A percentile compares a stretch with the other conserved stretches of the same genome.
Conservation (phyloP, 2,113 vertebrate genomes). For the Pogonocichla stellata region DNA sequence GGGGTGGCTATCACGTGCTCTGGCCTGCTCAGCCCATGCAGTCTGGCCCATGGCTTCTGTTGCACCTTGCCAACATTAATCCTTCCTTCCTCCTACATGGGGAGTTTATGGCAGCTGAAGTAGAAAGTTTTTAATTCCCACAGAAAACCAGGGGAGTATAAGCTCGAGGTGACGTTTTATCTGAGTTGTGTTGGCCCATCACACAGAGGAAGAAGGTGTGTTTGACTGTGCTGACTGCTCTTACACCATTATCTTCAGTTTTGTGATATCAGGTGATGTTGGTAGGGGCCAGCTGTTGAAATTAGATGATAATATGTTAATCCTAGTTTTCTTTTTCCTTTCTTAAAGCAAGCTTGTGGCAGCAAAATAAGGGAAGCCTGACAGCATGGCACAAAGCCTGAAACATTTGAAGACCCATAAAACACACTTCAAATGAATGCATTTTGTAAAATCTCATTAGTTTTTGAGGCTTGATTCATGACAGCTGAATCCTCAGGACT, state of each 20-base stretch:
- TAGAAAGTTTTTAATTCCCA: neutral
- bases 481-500: neutral
- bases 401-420: conserved; percentile 4
- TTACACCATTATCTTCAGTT: neutral
- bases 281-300: neutral
- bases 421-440: neutral
- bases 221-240: neutral
- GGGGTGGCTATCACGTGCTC: neutral
- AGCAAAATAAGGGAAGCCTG: neutral
- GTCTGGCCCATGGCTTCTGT: neutral
- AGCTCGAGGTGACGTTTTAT: neutral
- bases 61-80: neutral
- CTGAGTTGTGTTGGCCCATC: neutral
- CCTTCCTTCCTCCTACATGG: accelerated
- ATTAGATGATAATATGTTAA: neutral
- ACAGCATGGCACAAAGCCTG: neutral
- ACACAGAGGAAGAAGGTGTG: neutral
- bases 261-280: neutral
- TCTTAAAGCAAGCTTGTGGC: neutral
- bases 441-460: conserved; percentile 22
- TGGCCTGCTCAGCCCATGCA: neutral
- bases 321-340: neutral
- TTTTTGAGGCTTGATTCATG: conserved; percentile 32
- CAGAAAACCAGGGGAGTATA: neutral
- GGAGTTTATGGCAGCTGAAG: neutral